These are phyloP conservation scores for Austrolebias charrua DNA, from an alignment of 2,797 vertebrate genomes.

Conservation along the genomic window DNA sequence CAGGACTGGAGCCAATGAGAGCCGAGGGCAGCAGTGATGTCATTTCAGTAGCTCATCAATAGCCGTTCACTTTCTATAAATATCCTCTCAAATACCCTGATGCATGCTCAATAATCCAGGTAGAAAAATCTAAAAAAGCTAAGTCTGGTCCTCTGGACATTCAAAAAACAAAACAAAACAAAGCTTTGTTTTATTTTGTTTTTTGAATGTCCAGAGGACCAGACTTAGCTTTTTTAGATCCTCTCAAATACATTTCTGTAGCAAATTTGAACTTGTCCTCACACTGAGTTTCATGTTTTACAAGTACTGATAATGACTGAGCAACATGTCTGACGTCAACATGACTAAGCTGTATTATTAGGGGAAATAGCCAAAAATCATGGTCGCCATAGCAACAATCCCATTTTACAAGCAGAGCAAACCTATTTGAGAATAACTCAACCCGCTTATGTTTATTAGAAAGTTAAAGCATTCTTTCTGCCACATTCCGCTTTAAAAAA, in stretches of 20 bases:
- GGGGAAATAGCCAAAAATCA: neutral
- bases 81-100: too few relatives aligned
- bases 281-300: neutral
- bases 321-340: neutral
- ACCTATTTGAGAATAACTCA: neutral
- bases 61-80: neutral
- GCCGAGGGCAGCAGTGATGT: neutral
- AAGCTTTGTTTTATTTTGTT: too few relatives aligned
- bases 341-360: constrained; percentile 2
- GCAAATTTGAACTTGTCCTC: neutral
- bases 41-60: constrained; percentile 6
- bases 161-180: too few relatives aligned
- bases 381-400: constrained; percentile 39
- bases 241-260: neutral
- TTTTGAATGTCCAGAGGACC: too few relatives aligned
- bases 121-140: too few relatives aligned
- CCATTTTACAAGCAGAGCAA: constrained; percentile 5
- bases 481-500: neutral
- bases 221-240: too few relatives aligned
- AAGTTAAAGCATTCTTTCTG: too few relatives aligned
- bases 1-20: constrained; percentile 36
- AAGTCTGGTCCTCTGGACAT: too few relatives aligned
- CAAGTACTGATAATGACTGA: neutral
- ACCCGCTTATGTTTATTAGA: neutral
- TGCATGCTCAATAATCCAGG: too few relatives aligned